Percentiles rank a stretch among this genome's conserved stretches.
phyloP scores from a whole-genome alignment of 2,888 invertebrate genomes.

The Colletes collaris region DNA sequence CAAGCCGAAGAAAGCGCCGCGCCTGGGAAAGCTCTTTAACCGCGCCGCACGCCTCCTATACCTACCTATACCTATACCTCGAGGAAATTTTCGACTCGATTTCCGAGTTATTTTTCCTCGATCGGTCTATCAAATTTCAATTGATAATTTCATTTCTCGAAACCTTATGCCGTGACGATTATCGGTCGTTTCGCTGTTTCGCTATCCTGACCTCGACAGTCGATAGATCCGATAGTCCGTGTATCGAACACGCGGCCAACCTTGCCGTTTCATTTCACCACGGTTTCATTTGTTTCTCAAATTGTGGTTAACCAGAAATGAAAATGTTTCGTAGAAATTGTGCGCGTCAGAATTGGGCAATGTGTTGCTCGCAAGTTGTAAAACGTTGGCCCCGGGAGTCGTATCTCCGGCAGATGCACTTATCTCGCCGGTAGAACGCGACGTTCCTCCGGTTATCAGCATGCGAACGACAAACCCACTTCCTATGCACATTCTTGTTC shows the following conservation, averaged over 20 bases:
- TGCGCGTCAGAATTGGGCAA: too few species aligned
- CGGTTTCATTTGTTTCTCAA: too few species aligned
- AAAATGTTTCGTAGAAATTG: too few species aligned
- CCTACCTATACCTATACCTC: too few species aligned
- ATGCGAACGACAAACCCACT: conserved; percentile 71
- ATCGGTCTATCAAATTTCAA: conserved; percentile 22
- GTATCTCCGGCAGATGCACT: conserved; percentile 64
- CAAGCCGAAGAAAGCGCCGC: conserved; percentile 75
- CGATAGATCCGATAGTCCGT: too few species aligned
- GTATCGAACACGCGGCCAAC: too few species aligned
- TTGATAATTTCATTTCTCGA: conserved; percentile 2
- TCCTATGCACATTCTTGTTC: conserved; percentile 74
- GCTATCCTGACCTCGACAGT: too few species aligned
- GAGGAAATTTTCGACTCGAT: conserved; percentile 40
- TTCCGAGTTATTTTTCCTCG: conserved; percentile 11
- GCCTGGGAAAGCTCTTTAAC: conserved; percentile 57
- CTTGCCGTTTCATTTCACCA: too few species aligned
- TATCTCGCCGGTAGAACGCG: conserved; percentile 60
- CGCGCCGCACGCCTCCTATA: conserved; percentile 22
- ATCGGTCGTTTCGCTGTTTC: too few species aligned
- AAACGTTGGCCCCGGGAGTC: conserved; percentile 43
- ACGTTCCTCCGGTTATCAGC: conserved; percentile 65
- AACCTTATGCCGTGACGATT: too few species aligned
- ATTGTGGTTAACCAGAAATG: too few species aligned
- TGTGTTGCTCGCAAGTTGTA: conserved; percentile 20